phyloP scores from a whole-genome alignment of 92 coral and sea anemone species.

The Scolanthus callimorphus region DNA sequence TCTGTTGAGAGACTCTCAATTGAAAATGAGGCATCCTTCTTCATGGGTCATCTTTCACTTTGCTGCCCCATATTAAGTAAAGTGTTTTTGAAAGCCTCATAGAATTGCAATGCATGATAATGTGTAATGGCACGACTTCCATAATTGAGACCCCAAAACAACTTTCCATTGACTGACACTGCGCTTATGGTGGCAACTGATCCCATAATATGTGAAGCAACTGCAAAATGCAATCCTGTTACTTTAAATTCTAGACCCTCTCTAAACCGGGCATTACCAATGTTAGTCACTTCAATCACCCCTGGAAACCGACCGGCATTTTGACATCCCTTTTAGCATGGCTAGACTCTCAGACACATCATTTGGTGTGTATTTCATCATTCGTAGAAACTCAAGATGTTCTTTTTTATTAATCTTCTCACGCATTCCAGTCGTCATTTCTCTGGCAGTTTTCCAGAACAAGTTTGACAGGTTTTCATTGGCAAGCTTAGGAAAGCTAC shows the following conservation, averaged over 20 bases:
- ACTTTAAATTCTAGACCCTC: conserved; percentile 1
- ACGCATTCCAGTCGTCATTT: not conserved
- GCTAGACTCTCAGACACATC: not conserved
- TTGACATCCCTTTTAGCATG: no score
- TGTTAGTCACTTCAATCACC: conserved; percentile 15
- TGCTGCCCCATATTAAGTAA: no score
- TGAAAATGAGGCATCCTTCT: no score
- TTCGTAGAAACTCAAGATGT: not conserved
- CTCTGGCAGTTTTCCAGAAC: conserved; percentile 21
- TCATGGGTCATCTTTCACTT: no score
- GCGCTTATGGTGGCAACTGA: conserved; percentile 5
- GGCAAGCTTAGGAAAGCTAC: not conserved
- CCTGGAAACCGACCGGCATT: conserved; percentile 25
- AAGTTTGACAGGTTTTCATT: not conserved
- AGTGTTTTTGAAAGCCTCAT: no score
- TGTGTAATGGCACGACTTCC: conserved; percentile 2
- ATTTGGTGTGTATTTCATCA: not conserved
- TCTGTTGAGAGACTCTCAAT: no score
- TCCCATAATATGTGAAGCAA: conserved; percentile 6
- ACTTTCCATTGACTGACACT: conserved; percentile 4
- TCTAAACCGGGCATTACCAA: conserved; percentile 3
- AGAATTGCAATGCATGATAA: not conserved
- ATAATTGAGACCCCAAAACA: conserved; percentile 10
- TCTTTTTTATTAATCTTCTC: not conserved
- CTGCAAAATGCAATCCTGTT: conserved; percentile 20